Evolutionary conservation across 2,888 invertebrate genomes (phyloP).

Genomic region (Lacanobia wlatinum): DNA sequence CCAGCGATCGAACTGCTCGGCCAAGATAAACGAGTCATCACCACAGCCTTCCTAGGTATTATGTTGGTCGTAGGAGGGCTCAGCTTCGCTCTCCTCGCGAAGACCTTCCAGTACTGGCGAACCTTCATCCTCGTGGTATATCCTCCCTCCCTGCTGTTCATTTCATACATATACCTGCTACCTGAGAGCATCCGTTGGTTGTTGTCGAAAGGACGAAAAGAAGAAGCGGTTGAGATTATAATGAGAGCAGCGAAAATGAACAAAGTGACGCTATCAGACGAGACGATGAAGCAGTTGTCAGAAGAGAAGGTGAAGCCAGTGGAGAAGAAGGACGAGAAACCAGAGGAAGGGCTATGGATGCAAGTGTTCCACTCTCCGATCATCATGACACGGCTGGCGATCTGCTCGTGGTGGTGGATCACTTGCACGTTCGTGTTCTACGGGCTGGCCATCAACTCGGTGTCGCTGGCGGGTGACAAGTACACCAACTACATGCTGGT

Average conservation of each 20-base stretch:
- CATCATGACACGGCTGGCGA: conserved; percentile 83
- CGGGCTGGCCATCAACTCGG: conserved; percentile 95
- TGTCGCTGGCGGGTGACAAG: conserved; percentile 93
- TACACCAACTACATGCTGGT: conserved; percentile 95
- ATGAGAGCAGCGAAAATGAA: conserved; percentile 92
- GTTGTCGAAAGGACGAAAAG: conserved; percentile 92
- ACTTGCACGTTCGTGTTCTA: conserved; percentile 95
- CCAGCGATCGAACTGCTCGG: conserved; percentile 86
- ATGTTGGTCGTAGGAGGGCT: conserved; percentile 93
- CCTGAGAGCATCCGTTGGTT: conserved; percentile 95
- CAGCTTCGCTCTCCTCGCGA: conserved; percentile 92
- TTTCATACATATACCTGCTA: conserved; percentile 93
- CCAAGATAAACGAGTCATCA: conserved; percentile 84
- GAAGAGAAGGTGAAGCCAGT: conserved; percentile 79
- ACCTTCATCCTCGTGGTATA: conserved; percentile 93
- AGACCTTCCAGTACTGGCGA: conserved; percentile 93
- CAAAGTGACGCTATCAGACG: conserved; percentile 85
- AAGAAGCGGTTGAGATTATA: conserved; percentile 92
- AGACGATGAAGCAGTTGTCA: conserved; percentile 83
- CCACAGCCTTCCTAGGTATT: conserved; percentile 85
- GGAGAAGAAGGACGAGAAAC: conserved; percentile 71
- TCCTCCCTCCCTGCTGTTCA: conserved; percentile 92
- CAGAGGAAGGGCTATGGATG: conserved; percentile 78
- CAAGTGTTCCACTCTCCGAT: conserved; percentile 84
- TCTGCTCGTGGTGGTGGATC: conserved; percentile 93